These are phyloP conservation scores for Ceryle rudis DNA, from an alignment of 2,797 vertebrate genomes.

Conservation along the genomic window DNA sequence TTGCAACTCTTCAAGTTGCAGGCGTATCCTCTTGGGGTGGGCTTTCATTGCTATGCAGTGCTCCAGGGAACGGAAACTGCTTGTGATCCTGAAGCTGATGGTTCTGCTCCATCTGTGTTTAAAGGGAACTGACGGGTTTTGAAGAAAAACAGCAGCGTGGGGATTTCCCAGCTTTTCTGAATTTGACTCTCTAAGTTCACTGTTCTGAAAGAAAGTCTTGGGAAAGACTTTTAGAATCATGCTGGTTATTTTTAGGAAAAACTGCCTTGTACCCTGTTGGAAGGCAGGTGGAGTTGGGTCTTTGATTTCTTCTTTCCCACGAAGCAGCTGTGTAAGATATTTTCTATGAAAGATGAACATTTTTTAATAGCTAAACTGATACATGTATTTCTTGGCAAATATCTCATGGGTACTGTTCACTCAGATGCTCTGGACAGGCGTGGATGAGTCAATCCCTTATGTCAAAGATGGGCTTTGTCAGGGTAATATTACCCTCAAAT, in stretches of 20 bases:
- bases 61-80: neutral
- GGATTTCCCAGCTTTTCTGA: neutral
- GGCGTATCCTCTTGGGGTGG: fast-evolving
- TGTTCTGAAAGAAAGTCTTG: neutral
- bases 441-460: neutral
- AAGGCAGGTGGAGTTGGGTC: neutral
- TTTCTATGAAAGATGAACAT: neutral
- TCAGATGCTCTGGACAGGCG: neutral
- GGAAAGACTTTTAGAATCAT: neutral
- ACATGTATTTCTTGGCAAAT: fast-evolving
- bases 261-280: neutral
- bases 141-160: neutral
- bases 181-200: neutral
- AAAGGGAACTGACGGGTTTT: neutral
- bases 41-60: neutral
- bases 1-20: neutral
- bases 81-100: neutral
- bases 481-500: neutral
- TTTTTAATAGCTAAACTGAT: neutral
- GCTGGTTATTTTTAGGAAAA: neutral
- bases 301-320: neutral
- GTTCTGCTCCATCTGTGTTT: neutral
- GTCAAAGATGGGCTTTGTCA: neutral
- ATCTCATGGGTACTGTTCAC: neutral
- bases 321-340: neutral